A percentile compares a stretch with the other conserved stretches of the same genome.
phyloP scores from a whole-genome alignment of 53 echinoderm and acorn worm genomes.

The Holothuria scabra region DNA sequence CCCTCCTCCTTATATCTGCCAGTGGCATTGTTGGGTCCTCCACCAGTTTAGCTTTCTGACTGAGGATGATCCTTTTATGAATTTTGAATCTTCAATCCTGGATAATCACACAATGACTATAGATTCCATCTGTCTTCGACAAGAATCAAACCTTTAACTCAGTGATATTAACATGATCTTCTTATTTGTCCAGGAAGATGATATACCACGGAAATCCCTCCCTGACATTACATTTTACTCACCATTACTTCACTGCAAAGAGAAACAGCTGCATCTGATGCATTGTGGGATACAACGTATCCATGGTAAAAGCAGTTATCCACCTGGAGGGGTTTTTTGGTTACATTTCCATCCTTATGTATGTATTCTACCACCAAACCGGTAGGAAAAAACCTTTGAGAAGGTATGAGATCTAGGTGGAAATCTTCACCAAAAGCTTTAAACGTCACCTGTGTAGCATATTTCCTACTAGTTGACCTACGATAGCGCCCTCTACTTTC shows the following conservation, averaged over 20 bases:
- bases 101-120: too few relatives aligned
- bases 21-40: too few relatives aligned
- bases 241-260: slow-evolving; percentile 13
- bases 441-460: slow-evolving; percentile 22
- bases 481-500: not conserved
- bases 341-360: not conserved
- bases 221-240: too few relatives aligned
- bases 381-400: not conserved
- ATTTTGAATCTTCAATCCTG: too few relatives aligned
- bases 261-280: not conserved
- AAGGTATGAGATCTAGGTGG: not conserved
- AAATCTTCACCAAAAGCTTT: slow-evolving; percentile 13
- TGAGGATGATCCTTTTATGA: too few relatives aligned
- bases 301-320: slow-evolving; percentile 35
- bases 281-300: slow-evolving; percentile 15
- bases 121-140: too few relatives aligned
- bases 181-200: too few relatives aligned
- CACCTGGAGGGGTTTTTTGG: not conserved
- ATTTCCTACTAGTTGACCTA: not conserved
- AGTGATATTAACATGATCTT: too few relatives aligned
- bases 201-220: too few relatives aligned
- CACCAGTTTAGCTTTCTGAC: too few relatives aligned
- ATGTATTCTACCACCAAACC: slow-evolving; percentile 17
- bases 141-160: too few relatives aligned
- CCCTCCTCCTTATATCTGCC: too few relatives aligned